Percentiles rank a stretch among this genome's conserved stretches.
Evolutionary conservation across 2,888 invertebrate species (phyloP).

Genomic region (Dascillus cervinus): DNA sequence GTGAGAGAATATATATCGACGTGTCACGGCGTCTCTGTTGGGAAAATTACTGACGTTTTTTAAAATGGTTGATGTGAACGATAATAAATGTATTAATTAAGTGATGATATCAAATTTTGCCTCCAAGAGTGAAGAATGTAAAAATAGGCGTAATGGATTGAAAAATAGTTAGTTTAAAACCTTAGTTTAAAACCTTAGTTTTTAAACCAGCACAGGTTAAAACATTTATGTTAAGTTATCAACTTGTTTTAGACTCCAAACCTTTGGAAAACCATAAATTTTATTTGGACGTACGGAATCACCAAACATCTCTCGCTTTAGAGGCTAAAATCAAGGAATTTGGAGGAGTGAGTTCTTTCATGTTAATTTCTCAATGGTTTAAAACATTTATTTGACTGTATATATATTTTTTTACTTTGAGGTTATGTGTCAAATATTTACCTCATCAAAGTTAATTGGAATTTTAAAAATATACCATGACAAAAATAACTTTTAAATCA

Average conservation of each 20-base stretch:
- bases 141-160: too few species aligned
- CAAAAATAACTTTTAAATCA: too few species aligned
- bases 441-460: too few species aligned
- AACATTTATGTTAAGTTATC: slow-evolving; percentile 6
- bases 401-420: too few species aligned
- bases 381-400: too few species aligned
- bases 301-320: slow-evolving; percentile 55
- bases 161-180: too few species aligned
- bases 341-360: slow-evolving; percentile 56
- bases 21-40: slow-evolving; percentile 16
- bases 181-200: too few species aligned
- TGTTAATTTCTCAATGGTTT: too few species aligned
- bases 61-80: neutral
- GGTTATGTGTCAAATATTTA: too few species aligned
- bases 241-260: slow-evolving; percentile 36
- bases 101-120: slow-evolving; percentile 25
- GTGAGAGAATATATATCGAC: slow-evolving; percentile 24
- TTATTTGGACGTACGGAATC: slow-evolving; percentile 70
- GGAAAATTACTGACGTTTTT: slow-evolving; percentile 1
- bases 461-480: too few species aligned
- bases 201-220: too few species aligned
- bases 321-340: slow-evolving; percentile 62
- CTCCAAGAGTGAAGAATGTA: too few species aligned
- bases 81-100: slow-evolving; percentile 9
- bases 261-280: slow-evolving; percentile 61